phyloP scores from a whole-genome alignment of 1,140 invertebrate species.

The Zaprionus nigranus region DNA sequence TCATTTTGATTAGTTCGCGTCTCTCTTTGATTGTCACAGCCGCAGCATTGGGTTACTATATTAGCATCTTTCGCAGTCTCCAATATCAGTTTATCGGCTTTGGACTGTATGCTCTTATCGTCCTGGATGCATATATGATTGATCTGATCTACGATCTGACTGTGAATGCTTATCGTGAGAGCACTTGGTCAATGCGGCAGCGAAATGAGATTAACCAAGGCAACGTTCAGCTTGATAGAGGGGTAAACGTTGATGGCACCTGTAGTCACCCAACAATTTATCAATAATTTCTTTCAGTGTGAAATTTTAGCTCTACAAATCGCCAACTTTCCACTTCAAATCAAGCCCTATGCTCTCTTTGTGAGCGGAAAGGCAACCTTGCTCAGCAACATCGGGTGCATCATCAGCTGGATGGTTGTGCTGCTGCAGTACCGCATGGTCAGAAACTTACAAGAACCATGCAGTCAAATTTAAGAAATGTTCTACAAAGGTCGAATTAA shows the following conservation, averaged over 20 bases:
- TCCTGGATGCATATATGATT: constrained; percentile 2
- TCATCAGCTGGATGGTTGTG: constrained; percentile 33
- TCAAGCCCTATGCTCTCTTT: constrained; percentile 14
- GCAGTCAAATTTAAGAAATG: background rate
- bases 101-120: background rate
- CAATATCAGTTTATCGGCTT: background rate
- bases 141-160: constrained; percentile 23
- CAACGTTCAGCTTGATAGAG: background rate
- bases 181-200: background rate
- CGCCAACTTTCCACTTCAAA: constrained; percentile 15
- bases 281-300: constrained; percentile 37
- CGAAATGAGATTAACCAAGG: background rate
- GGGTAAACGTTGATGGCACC: constrained; percentile 4
- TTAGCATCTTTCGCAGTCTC: background rate
- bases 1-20: constrained; percentile 1
- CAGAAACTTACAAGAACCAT: background rate
- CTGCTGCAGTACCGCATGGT: constrained; percentile 26
- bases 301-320: constrained; percentile 33
- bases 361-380: constrained; percentile 7
- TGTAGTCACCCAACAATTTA: background rate
- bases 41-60: constrained; percentile 23
- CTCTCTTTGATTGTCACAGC: constrained; percentile 13
- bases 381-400: constrained; percentile 26
- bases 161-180: background rate
- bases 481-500: too few species aligned